Conservation (phyloP, 2,797 vertebrate species). For the Tapera naevia region DNA sequence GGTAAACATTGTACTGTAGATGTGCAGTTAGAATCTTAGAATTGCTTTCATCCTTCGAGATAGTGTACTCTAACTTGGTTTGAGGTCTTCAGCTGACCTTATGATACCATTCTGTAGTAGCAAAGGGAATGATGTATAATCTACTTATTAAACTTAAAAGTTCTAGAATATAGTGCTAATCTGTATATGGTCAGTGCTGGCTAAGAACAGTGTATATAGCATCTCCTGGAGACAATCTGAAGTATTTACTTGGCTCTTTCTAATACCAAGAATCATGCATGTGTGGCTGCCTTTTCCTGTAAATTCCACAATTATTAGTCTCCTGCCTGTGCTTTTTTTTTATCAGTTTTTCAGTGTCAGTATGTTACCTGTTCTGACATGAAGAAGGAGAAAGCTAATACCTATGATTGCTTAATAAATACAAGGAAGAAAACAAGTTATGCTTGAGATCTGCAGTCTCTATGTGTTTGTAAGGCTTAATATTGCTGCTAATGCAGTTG, state of each 20-base stretch:
- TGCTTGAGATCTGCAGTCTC: neutral
- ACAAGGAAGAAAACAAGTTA: neutral
- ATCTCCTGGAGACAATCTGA: neutral
- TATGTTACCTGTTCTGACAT: neutral
- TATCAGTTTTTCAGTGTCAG: neutral
- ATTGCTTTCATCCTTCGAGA: neutral
- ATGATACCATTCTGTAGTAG: neutral
- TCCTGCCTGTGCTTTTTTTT: neutral
- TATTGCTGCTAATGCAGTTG: neutral
- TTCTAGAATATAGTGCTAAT: neutral
- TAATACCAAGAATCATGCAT: fast-evolving
- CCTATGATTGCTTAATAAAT: neutral
- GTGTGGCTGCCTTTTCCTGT: neutral
- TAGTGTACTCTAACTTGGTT: neutral
- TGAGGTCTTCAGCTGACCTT: neutral
- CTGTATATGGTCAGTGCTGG: neutral
- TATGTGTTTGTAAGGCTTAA: neutral
- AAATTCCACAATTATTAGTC: neutral
- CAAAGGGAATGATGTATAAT: neutral
- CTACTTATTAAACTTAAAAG: neutral
- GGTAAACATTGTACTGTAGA: neutral
- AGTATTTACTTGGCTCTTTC: neutral
- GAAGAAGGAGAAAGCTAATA: neutral
- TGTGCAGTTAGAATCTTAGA: neutral
- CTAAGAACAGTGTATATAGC: neutral